Evolutionary conservation across 2,888 invertebrate species (phyloP), one percentile per base, ranked within the genome.

Genomic region (Amiota minor): DNA sequence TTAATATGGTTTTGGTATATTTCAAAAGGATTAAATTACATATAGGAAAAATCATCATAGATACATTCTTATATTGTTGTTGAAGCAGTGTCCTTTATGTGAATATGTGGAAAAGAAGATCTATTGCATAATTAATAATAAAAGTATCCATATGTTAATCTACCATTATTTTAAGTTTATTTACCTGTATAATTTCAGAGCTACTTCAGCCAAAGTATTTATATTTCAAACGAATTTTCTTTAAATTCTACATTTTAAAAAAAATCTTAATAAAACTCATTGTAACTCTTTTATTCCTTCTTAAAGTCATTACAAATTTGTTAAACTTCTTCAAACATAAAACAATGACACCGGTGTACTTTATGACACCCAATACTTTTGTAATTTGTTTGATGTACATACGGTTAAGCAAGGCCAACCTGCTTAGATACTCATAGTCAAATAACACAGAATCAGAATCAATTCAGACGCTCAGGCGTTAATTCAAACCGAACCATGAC

Each of bases 11-110:
- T 86, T 80, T 82, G 78, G 79, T 78, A 79, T 82, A 87, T 86
- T 87, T 84, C 80, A 85, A 82, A 88, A 87, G 88, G 87, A 87
- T 87, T 87, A 87, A 84, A 84, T 87, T 79, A 79, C 83, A 80
- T 81, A 86, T 79, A 82, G 80, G 79, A 81, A 73, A 76, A 45
- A 71, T n/a, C 23, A 3, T 23, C 3, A 23, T 3, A 23, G 1
- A 23, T 3, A 35, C 35, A 35, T 35, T 4, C 4, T 35, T 8
- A 35, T 6, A 35, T 35, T 35, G 35, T 35, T 35, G 35, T 35
- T 2, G 35, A 35, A 35, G 6, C 35, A 35, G 2, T 6, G 35
- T 35, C 6, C 35, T 35, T 35, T 35, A 35, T 35, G 35, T 35
- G 35, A 35, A 23, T 23, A 23, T 23, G 23, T 23, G 23, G 23